phyloP scores from a whole-genome alignment of 1,140 invertebrate species.

The Cryptotermes secundus region DNA sequence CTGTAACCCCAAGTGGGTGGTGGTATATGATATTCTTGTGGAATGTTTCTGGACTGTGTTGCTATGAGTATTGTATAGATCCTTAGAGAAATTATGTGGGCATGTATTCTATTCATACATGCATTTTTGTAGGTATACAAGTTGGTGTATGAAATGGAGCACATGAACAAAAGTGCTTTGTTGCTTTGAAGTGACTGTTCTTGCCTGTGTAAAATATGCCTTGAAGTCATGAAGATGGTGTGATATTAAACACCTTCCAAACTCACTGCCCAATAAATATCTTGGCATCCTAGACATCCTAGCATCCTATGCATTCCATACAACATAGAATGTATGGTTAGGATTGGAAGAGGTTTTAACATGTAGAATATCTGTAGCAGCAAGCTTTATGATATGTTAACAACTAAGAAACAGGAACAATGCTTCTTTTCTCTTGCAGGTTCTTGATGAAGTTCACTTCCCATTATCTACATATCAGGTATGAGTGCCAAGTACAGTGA shows the following conservation, averaged over 20 bases:
- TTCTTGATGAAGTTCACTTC: too few relatives aligned
- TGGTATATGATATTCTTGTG: neutral
- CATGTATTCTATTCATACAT: too few relatives aligned
- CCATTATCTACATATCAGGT: too few relatives aligned
- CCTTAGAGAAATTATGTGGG: neutral
- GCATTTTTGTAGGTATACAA: neutral
- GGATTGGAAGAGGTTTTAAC: neutral
- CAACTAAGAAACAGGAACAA: too few relatives aligned
- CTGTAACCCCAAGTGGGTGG: too few relatives aligned
- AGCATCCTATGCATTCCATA: neutral
- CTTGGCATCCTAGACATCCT: neutral
- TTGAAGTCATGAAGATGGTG: slow-evolving; percentile 1
- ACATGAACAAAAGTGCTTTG: neutral
- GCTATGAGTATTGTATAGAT: neutral
- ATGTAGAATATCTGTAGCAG: neutral
- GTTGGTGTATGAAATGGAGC: neutral
- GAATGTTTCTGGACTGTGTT: neutral
- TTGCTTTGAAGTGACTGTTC: neutral
- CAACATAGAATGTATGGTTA: neutral
- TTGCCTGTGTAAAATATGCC: neutral
- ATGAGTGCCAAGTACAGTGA: too few relatives aligned
- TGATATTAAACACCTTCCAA: neutral
- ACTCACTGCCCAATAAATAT: neutral
- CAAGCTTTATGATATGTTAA: neutral
- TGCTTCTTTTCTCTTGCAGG: too few relatives aligned